Base-by-base conservation (phyloP, 2,797 vertebrate species). In the Cossypha heuglini region DNA sequence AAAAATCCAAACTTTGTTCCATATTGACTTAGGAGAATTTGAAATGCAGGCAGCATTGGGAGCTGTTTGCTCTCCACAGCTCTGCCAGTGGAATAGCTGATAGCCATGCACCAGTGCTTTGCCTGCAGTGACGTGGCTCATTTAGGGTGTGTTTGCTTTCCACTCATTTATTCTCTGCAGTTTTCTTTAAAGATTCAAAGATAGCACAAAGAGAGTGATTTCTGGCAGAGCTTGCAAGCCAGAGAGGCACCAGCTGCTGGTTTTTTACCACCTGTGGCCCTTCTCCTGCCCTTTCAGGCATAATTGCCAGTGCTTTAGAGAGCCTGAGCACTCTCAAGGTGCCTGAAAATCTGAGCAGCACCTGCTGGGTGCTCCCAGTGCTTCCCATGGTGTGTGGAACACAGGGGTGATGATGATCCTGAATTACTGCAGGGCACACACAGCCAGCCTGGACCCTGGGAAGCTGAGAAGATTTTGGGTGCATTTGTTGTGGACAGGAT, bases 151-250 rank as follows among this genome's bases (percentile, higher is more conserved):
- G 92, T 82, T 91, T 83, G 31, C 9, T 61, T 86, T 79, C 87
- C 11, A 17, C 54, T 83, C 33, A 29, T 13, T 88, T 91, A 48
- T 51, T 38, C 71, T 92, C 75, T 91, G 82, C 94, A 91, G 72
- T 91, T 86, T 74, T 91, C 64, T 75, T 80, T 68, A 14, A 64
- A 88, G 91, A 95, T 96, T 26, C 54, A 74, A 72, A 77, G 91
- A 91, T 91, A 94, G 38, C 57, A 42, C 37, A 25, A 55, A 88
- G 83, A 62, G 67, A 85, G 31, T 21, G 35, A 26, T 75, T 88
- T 62, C 78, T 94, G 91, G 91, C 84, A 69, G 58, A 80, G 37
- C 25, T 58, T 91, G 75, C 46, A 62, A 87, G 75, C 42, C 72
- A 77, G 59, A 35, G 55, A 93, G 74, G 78, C 82, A 91, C 38